These are phyloP conservation scores for Chelonoidis abingdonii DNA, from an alignment of 2,113 vertebrate species.

Conservation along the genomic window DNA sequence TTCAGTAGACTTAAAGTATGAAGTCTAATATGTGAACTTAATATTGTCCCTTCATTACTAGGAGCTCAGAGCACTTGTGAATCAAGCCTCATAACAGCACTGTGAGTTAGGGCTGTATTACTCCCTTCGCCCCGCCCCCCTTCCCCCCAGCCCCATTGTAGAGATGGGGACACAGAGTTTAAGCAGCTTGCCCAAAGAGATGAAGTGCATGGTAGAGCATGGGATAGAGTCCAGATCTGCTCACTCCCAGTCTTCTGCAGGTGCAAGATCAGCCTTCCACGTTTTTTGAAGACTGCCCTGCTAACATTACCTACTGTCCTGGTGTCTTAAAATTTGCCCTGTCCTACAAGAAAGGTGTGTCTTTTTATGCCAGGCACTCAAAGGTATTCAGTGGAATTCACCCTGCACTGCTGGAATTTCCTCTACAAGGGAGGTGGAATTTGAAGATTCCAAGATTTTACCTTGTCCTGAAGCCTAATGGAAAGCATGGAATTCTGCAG, in stretches of 20 bases:
- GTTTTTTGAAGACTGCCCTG: background rate
- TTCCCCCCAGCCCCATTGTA: background rate
- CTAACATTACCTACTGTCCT: background rate
- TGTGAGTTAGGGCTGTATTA: background rate
- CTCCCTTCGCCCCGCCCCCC: too few species aligned
- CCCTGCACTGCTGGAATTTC: background rate
- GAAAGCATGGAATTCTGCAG: background rate
- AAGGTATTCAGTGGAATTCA: background rate
- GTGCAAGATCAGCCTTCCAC: background rate
- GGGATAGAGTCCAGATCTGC: background rate
- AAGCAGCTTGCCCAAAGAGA: background rate
- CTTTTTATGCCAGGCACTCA: background rate
- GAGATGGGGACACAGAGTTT: background rate
- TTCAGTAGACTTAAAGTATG: background rate
- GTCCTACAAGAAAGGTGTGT: background rate
- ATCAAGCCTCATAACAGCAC: background rate
- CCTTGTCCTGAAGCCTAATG: background rate
- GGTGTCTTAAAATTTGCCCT: background rate
- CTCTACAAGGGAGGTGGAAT: background rate
- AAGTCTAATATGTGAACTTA: background rate
- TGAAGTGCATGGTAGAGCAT: background rate
- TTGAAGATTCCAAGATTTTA: background rate
- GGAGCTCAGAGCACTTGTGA: background rate
- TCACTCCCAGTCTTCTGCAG: background rate
- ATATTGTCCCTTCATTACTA: background rate